phyloP scores from a whole-genome alignment of 2,113 vertebrate species.

The Lates calcarifer region DNA sequence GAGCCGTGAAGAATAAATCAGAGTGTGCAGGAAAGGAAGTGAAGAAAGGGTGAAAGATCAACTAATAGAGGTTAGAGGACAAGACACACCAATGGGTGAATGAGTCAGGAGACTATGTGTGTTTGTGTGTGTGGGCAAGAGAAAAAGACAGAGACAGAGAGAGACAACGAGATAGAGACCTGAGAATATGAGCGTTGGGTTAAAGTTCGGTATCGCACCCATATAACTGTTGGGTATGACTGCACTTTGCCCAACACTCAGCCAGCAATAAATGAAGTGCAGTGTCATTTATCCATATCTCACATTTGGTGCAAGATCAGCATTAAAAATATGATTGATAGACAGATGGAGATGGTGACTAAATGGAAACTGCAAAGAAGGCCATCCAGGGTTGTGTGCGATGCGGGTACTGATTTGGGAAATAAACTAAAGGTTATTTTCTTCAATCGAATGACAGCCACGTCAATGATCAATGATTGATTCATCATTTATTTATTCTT shows the following conservation, averaged over 20 bases:
- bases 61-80: conserved; percentile 26
- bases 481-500: background rate
- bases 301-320: background rate
- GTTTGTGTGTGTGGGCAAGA: background rate
- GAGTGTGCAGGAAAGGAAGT: background rate
- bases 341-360: background rate
- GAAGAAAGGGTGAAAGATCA: conserved; percentile 35
- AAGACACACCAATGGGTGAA: conserved; percentile 4
- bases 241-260: conserved; percentile 35
- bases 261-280: background rate
- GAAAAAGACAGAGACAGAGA: background rate
- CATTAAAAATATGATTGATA: background rate
- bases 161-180: background rate
- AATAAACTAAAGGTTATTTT: background rate
- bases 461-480: background rate
- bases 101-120: background rate
- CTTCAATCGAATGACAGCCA: background rate
- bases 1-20: conserved; percentile 8
- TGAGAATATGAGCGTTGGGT: conserved; percentile 8
- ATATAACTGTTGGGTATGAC: background rate
- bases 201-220: conserved; percentile 57
- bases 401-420: background rate
- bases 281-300: background rate
- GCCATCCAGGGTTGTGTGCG: background rate
- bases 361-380: background rate